Evolutionary conservation across 2,888 invertebrate genomes (phyloP).

Genomic region (Hemistola chrysoprasaria): DNA sequence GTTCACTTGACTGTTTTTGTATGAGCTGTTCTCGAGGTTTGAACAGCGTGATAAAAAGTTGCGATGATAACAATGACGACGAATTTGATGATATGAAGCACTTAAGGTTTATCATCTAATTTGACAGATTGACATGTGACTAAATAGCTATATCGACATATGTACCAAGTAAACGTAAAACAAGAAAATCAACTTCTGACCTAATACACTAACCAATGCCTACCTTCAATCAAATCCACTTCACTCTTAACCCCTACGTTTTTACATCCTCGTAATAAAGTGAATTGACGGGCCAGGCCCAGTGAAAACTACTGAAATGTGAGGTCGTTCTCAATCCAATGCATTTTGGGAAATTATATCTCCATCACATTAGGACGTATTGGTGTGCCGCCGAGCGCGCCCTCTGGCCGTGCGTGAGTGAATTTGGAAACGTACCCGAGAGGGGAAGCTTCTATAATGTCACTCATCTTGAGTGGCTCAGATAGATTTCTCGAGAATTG

Average conservation of each 20-base stretch:
- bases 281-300: constrained; percentile 58
- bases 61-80: no score
- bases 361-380: constrained; percentile 70
- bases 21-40: no score
- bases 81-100: no score
- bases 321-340: constrained; percentile 60
- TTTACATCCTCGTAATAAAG: constrained; percentile 49
- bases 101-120: no score
- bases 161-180: no score
- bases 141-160: no score
- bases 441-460: constrained; percentile 33
- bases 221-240: no score
- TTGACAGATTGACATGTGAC: no score
- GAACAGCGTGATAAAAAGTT: no score
- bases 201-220: no score
- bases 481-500: constrained; percentile 25
- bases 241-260: constrained; percentile 3
- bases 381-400: constrained; percentile 69
- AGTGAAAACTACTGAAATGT: constrained; percentile 67
- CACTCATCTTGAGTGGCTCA: constrained; percentile 39
- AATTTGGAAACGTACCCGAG: constrained; percentile 49
- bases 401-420: constrained; percentile 70
- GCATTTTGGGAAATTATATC: constrained; percentile 77
- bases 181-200: no score
- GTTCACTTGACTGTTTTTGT: no score